Base-by-base conservation (phyloP, 2,797 vertebrate genomes). In the Spatula versicolor region DNA sequence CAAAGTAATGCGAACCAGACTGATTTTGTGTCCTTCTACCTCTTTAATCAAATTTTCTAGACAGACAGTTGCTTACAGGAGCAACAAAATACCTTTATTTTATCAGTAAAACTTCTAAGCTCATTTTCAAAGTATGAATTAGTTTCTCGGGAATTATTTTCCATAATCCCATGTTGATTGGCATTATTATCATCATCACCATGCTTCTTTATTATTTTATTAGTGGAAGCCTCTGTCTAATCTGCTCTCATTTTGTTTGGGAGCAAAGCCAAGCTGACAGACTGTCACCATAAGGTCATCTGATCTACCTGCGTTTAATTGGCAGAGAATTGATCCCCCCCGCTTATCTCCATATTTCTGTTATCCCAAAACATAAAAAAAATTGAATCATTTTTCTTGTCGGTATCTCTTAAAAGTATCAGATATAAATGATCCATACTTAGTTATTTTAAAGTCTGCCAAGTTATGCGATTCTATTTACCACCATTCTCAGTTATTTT, bases 401-500 rank as follows among this genome's bases (percentile, higher is more conserved):
- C 13, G 3, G 0, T 41, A 39, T 86, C 33, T 81, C 79, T 87
- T 84, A 35, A 45, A 46, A 59, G 7, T 54, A 52, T 56, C 19
- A 83, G 17, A 62, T 89, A 63, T 4, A 87, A 85, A 88, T 45
- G 13, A 82, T 26, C 12, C 30, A 58, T 75, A 91, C 16, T 23
- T 75, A 60, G 33, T 1, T 3, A 73, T 91, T 62, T 86, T 7
- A 72, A 92, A 69, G 73, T 54, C 68, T 52, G 43, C 8, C 82
- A 72, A 64, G 48, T 41, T 83, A 82, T 91, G 50, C 86, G 43
- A 88, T 77, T 71, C 54, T 93, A 83, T 89, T 95, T 95, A 71
- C 62, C 87, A 74, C 54, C 20, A 30, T 52, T 81, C 66, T 77
- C 69, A 83, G 77, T 90, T 94, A 90, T 92, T 96, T 96, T 92